Base-by-base conservation (phyloP, 37 sponge, comb jelly and placozoan species). In the Oscarella lobularis region DNA sequence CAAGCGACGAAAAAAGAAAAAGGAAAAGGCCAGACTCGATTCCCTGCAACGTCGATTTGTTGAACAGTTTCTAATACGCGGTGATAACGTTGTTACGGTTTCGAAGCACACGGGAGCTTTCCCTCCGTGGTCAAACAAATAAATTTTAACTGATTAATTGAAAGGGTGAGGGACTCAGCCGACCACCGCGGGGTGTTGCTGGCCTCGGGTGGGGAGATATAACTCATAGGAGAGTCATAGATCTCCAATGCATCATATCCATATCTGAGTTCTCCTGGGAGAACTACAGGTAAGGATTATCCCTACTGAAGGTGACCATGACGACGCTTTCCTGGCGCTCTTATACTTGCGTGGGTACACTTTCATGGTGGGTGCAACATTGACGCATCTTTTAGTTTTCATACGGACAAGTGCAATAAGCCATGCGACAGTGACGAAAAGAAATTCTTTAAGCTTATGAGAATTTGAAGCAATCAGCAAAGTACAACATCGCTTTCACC, bases 271-370 rank as follows among this genome's bases (percentile, higher is more conserved):
- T 48, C 60, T 9, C 60, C 60, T 20, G 9, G 60, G 60, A 20
- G 14, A 48, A 48, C 60, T 20, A 48, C 60, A 48, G 60, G 60
- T 48, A 48, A 48, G 60, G 60, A 48, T 48, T 48, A 48, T 48
- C 60, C 60, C 60, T 48, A 48, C 60, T 48, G 20, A 48, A 27
- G 60, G 60, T 48, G 60, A 48, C 14, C 14, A 48, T 48, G 60
- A 20, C 20, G 14, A 48, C n/a, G n/a, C n/a, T n/a, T n/a, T n/a
- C n/a, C n/a, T n/a, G n/a, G n/a, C n/a, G n/a, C n/a, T n/a, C n/a
- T n/a, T n/a, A n/a, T n/a, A n/a, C n/a, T n/a, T n/a, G n/a, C n/a
- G n/a, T n/a, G n/a, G n/a, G n/a, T n/a, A n/a, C n/a, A n/a, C n/a
- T n/a, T n/a, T n/a, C n/a, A n/a, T n/a, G n/a, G n/a, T n/a, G n/a